Base-by-base conservation (phyloP, 2,797 vertebrate genomes). In the Hyperoplus lanceolatus region DNA sequence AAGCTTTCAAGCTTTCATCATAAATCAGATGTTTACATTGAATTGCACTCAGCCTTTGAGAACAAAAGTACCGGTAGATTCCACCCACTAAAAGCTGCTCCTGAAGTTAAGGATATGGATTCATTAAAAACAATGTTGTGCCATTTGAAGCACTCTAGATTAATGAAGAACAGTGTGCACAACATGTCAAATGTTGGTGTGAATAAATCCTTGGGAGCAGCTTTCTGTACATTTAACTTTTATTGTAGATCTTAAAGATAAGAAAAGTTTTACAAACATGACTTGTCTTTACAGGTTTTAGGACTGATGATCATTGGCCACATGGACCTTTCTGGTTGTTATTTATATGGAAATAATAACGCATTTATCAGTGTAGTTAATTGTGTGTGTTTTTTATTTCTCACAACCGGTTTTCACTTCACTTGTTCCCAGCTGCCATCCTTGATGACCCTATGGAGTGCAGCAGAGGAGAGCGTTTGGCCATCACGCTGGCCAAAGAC, bases 371-470 rank as follows among this genome's bases (percentile, higher is more conserved):
- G 59, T 58, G 48, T 45, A 59, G 29, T 70, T 71, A 41, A 58
- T 70, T 73, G 66, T 70, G 42, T 63, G 10, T 50, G 61, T 5
- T 3, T 15, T 12, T 39, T 42, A 14, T 66, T 57, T 69, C 51
- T 62, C 43, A 54, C 54, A 56, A 70, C 38, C 29, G 8, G 12
- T 74, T 72, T 43, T 43, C 16, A 43, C 59, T 15, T 82, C 43
- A 51, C 39, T 71, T 69, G 36, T 54, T 64, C 16, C 58, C 66
- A 99, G 98, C 98, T 84, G 98, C 98, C 91, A 97, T 99, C 89
- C 95, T 99, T 76, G 98, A 99, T 70, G 98, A 99, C 94, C 98
- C 98, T 38, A 99, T 99, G 98, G 98, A 99, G 94, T 99, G 98
- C 95, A 99, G 97, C 94, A 95, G 98, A 90, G 98, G 98, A 59